A percentile compares a stretch with the other conserved stretches of the same genome.
phyloP scores from a whole-genome alignment of 2,797 vertebrate genomes.

The Peromyscus melanophrys region DNA sequence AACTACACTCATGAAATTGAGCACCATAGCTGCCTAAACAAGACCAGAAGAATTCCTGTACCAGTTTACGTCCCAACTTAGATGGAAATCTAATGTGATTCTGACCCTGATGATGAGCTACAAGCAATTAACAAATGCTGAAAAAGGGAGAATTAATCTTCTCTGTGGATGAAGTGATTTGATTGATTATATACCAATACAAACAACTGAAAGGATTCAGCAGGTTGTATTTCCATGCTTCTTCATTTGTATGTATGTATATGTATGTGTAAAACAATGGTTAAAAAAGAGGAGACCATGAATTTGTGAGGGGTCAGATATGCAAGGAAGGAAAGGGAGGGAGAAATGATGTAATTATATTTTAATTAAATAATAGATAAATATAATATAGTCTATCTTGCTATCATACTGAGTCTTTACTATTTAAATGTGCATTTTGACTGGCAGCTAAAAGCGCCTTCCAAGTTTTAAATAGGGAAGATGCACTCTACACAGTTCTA shows the following conservation, averaged over 20 bases:
- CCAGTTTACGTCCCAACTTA: neutral
- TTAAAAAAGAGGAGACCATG: neutral
- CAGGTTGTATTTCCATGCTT: neutral
- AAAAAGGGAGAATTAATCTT: neutral
- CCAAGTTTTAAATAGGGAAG: neutral
- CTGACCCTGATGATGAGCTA: neutral
- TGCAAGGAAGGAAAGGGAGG: neutral
- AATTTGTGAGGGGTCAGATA: neutral
- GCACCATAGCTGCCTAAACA: neutral
- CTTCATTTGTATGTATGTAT: neutral
- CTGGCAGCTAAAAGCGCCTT: neutral
- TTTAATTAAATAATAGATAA: neutral
- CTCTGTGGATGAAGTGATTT: neutral
- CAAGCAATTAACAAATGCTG: neutral
- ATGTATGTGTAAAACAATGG: neutral
- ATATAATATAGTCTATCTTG: neutral
- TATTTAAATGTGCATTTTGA: neutral
- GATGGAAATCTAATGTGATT: neutral
- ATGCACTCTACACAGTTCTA: neutral
- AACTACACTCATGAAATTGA: neutral
- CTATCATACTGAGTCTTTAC: neutral
- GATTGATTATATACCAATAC: neutral
- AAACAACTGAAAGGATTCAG: neutral
- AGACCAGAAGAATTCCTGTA: neutral
- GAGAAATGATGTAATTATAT: neutral